phyloP scores from a whole-genome alignment of 2,888 invertebrate genomes.

The Machimus rusticus region DNA sequence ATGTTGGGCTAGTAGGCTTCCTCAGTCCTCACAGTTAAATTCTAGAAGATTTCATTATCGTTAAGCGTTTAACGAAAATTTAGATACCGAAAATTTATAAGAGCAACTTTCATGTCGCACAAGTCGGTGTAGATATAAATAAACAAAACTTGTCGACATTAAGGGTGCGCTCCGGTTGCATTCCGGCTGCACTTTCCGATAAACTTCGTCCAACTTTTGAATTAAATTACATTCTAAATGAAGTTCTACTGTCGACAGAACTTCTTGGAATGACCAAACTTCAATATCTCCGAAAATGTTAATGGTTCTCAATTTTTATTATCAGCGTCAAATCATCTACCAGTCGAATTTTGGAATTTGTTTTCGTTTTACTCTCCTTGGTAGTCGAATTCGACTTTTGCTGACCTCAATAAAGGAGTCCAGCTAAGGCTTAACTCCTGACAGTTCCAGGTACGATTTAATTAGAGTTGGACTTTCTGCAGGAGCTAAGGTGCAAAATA shows the following conservation, averaged over 20 bases:
- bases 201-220: constrained; percentile 4
- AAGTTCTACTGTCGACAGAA: neutral
- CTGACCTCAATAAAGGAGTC: neutral
- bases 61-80: constrained; percentile 13
- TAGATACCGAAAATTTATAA: neutral
- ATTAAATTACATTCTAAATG: constrained; percentile 17
- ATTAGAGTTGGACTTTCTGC: neutral
- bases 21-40: neutral
- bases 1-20: neutral
- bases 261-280: constrained; percentile 10
- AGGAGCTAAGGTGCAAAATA: neutral
- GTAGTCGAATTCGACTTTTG: neutral
- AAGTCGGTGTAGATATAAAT: neutral
- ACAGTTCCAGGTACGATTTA: neutral
- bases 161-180: neutral
- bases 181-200: neutral
- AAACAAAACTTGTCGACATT: neutral
- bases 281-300: constrained; percentile 1
- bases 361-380: neutral
- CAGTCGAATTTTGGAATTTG: neutral
- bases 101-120: neutral
- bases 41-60: neutral
- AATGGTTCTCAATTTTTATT: neutral
- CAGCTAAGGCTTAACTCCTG: neutral
- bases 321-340: neutral